Conservation (phyloP, 2,797 vertebrate species). For the Anas bernieri region DNA sequence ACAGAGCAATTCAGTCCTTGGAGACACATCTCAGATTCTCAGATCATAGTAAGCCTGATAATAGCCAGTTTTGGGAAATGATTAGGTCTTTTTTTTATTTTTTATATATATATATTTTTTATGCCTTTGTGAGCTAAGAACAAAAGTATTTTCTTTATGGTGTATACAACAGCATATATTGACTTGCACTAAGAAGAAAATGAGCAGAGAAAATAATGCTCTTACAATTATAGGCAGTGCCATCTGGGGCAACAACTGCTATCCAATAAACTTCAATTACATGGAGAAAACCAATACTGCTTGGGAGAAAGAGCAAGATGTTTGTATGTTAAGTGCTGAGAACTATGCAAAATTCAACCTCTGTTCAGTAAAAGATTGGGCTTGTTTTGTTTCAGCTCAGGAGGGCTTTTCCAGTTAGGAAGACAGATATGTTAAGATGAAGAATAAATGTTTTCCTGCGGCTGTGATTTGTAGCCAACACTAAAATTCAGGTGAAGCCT, state of each 20-base stretch:
- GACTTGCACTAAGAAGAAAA: constrained; percentile 38
- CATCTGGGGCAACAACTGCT: background rate
- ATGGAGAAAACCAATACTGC: background rate
- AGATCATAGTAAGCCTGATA: background rate
- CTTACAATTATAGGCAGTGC: background rate
- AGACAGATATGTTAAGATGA: background rate
- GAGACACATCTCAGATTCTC: background rate
- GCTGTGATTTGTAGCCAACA: background rate
- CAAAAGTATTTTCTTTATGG: background rate
- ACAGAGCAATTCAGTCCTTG: background rate
- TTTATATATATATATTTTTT: background rate
- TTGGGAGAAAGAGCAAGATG: background rate
- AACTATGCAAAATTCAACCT: background rate
- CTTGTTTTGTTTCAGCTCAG: background rate
- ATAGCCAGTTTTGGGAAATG: constrained; percentile 5
- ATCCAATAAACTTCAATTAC: background rate
- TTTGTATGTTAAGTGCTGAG: background rate
- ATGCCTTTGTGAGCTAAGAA: background rate
- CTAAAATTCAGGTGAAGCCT: background rate
- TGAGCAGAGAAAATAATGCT: background rate
- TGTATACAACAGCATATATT: background rate
- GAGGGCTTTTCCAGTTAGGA: background rate
- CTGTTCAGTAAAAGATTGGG: background rate
- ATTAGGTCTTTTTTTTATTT: constrained; percentile 4
- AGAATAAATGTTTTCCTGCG: background rate